Conservation (phyloP, 2,797 vertebrate genomes). For the Pagetopsis macropterus region DNA sequence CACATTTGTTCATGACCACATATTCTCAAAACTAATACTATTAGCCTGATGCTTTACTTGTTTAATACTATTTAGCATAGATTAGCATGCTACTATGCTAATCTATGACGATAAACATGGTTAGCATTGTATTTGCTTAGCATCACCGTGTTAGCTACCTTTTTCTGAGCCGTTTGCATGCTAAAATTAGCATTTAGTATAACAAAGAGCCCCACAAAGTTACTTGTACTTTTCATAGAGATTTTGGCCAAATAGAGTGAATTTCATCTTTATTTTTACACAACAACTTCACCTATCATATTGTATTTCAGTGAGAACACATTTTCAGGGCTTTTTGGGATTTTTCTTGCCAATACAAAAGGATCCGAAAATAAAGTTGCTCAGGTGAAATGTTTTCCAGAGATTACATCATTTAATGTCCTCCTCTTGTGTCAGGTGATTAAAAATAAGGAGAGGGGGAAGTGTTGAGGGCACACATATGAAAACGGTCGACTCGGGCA, state of each 20-base stretch:
- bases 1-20: no score
- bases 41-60: no score
- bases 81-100: no score
- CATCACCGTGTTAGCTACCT: no score
- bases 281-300: background rate
- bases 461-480: slow-evolving; percentile 14
- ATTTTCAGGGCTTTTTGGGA: background rate
- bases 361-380: slow-evolving; percentile 1
- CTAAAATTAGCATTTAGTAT: no score
- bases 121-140: no score
- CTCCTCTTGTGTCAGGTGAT: slow-evolving; percentile 26
- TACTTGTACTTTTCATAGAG: background rate
- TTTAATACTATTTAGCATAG: no score
- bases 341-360: background rate
- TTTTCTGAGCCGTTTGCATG: no score
- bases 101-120: no score
- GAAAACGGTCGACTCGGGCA: slow-evolving; percentile 19
- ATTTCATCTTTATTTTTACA: background rate
- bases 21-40: no score
- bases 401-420: background rate
- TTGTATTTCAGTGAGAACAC: background rate
- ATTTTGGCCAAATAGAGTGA: background rate
- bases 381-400: slow-evolving; percentile 16
- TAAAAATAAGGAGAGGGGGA: slow-evolving; percentile 29
- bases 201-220: no score